These are phyloP conservation scores for Protonibea diacanthus DNA, from an alignment of 2,797 vertebrate species.

Conservation along the genomic window DNA sequence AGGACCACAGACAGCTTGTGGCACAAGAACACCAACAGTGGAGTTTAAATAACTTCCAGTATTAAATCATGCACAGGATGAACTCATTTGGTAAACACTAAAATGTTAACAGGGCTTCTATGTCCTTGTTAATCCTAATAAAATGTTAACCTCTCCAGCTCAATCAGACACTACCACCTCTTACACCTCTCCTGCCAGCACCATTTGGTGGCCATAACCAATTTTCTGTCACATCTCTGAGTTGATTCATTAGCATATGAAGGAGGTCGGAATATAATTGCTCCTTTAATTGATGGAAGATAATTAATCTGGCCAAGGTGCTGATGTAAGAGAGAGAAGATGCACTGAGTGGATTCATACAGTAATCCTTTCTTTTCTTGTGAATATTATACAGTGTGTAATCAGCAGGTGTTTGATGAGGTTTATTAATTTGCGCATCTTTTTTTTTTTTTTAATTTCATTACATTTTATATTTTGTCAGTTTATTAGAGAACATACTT, in stretches of 20 bases:
- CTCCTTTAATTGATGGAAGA: slow-evolving; percentile 81
- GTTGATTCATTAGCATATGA: slow-evolving; percentile 81
- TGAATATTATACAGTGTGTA: slow-evolving; percentile 42
- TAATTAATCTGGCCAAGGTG: slow-evolving; percentile 78
- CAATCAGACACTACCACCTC: not conserved
- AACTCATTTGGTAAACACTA: slow-evolving; percentile 10
- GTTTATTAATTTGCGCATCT: slow-evolving; percentile 47
- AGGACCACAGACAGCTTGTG: slow-evolving; percentile 8
- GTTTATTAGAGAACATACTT: slow-evolving; percentile 43
- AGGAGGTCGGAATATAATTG: slow-evolving; percentile 77
- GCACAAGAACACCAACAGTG: not conserved
- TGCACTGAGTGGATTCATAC: slow-evolving; percentile 34
- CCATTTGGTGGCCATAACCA: slow-evolving; percentile 53
- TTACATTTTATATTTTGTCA: slow-evolving; percentile 61
- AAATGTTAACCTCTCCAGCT: slow-evolving; percentile 15
- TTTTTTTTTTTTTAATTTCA: slow-evolving; percentile 31
- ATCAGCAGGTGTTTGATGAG: slow-evolving; percentile 64
- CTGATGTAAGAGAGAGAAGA: slow-evolving; percentile 23
- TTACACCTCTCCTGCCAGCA: slow-evolving; percentile 29
- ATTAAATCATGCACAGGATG: not conserved
- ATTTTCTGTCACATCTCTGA: slow-evolving; percentile 51
- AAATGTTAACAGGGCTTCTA: slow-evolving; percentile 3
- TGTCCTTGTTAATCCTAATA: slow-evolving; percentile 30
- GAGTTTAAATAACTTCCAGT: slow-evolving; percentile 4
- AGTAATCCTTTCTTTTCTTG: slow-evolving; percentile 49